Evolutionary conservation across 1,140 invertebrate species (phyloP), one percentile per base, ranked within the genome.

Genomic region (Muscidifurax raptorellus): DNA sequence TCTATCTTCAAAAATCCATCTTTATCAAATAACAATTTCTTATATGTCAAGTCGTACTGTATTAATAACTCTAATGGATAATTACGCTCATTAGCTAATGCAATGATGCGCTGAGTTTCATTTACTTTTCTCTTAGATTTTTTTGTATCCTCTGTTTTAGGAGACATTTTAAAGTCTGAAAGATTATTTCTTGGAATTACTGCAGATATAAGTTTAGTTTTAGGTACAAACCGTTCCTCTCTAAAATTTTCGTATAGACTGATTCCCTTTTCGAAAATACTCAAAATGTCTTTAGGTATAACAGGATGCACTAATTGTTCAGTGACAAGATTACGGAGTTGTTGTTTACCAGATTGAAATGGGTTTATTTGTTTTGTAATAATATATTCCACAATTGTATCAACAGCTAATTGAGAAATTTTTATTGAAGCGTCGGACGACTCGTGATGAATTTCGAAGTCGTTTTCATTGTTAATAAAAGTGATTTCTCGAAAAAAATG

Each of bases 1-100:
- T 66, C 25, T 79, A 64, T 79, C 22, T 79, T 79, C 1, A 79
- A 30, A 22, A 79, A n/a, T 32, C 77, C 52, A 22, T 79, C 27
- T 13, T 32, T 27, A 32, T 79, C 77, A 27, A 64, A 79, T 66
- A 79, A 36, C 6, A 36, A 2, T 22, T 79, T 79, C 22, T 28
- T 66, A 64, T 64, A 10, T 2, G 77, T 64, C 15, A 66, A 66
- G 1, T 79, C 77, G 22, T 79, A 79, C 27, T 3, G 2, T 9
- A 79, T 22, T 5, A 79, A 27, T 22, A 0, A 30, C 64, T 27
- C 27, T n/a, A 79, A 12, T 1, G 28, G 59, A 82, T 64, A 79
- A 1, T 32, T 66, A 22, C 77, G 47, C 25, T 79, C 77, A 32
- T 36, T 28, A 22, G 52, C 52, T 64, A 79, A 32, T 32, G 27